Conservation (phyloP, 1,140 invertebrate species). For the Galendromus occidentalis region DNA sequence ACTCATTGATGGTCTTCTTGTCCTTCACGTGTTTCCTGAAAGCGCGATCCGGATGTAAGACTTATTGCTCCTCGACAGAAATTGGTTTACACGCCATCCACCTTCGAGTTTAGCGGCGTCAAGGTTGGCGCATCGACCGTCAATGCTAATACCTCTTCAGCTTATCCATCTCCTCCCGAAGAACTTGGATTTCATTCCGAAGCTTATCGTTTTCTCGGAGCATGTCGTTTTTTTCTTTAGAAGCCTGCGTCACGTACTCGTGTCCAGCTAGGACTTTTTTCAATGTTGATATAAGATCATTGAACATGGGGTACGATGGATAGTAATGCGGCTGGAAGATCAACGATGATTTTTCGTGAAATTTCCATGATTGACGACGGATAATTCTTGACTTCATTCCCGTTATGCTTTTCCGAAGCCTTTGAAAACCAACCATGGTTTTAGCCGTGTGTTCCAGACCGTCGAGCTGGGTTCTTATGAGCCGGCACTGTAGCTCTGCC, state of each 20-base stretch:
- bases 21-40: no score
- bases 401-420: no score
- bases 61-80: no score
- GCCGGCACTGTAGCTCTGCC: neutral
- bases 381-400: no score
- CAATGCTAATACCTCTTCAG: conserved; percentile 5
- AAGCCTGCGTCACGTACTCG: neutral
- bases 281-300: neutral
- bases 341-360: no score
- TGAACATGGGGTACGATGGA: neutral
- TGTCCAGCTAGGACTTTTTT: neutral
- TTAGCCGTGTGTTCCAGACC: neutral
- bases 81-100: no score
- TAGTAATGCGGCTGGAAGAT: neutral
- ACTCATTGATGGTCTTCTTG: no score
- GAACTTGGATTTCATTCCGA: neutral
- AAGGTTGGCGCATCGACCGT: no score
- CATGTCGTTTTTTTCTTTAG: neutral
- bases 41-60: no score
- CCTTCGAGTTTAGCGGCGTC: no score
- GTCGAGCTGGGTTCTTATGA: neutral
- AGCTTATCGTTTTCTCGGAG: conserved; percentile 1
- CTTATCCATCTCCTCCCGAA: neutral
- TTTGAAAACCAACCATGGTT: neutral
- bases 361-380: no score